Percentiles rank a stretch among this genome's conserved stretches.
Conservation (phyloP, 1,140 invertebrate genomes). For the Carcinoscorpius rotundicauda region DNA sequence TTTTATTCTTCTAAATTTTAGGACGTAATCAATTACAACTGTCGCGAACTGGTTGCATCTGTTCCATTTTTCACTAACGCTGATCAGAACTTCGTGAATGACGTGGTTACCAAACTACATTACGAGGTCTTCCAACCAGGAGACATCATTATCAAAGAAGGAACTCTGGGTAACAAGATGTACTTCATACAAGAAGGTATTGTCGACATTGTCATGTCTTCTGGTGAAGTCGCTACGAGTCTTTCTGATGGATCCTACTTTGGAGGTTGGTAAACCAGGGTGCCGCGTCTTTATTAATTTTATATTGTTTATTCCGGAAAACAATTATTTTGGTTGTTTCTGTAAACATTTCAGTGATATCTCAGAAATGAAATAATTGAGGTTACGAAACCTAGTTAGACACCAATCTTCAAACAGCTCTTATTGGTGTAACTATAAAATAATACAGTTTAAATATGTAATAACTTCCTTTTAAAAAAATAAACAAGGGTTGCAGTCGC, state of each 20-base stretch:
- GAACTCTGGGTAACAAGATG: slow-evolving; percentile 96
- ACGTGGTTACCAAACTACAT: slow-evolving; percentile 90
- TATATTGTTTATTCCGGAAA: too few relatives aligned
- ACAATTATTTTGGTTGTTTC: too few relatives aligned
- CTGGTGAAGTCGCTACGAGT: slow-evolving; percentile 90
- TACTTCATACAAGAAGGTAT: slow-evolving; percentile 99
- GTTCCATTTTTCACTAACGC: slow-evolving; percentile 98
- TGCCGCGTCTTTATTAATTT: too few relatives aligned
- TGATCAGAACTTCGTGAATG: slow-evolving; percentile 94
- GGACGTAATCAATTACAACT: slow-evolving; percentile 98
- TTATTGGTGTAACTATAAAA: too few relatives aligned
- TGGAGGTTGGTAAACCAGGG: slow-evolving; percentile 43
- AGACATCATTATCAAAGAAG: slow-evolving; percentile 95
- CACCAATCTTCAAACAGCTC: too few relatives aligned
- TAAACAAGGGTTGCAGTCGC: too few relatives aligned
- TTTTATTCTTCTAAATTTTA: slow-evolving; percentile 29
- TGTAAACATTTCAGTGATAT: too few relatives aligned
- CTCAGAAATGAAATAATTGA: too few relatives aligned
- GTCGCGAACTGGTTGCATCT: slow-evolving; percentile 88
- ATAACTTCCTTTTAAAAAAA: too few relatives aligned
- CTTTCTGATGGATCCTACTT: slow-evolving; percentile 96
- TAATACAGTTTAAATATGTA: too few relatives aligned
- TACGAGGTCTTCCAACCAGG: slow-evolving; percentile 99
- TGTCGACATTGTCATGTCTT: slow-evolving; percentile 92
- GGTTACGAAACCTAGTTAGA: too few relatives aligned